These are phyloP conservation scores for Dipodomys spectabilis DNA, from an alignment of 2,113 vertebrate species.

Conservation along the genomic window DNA sequence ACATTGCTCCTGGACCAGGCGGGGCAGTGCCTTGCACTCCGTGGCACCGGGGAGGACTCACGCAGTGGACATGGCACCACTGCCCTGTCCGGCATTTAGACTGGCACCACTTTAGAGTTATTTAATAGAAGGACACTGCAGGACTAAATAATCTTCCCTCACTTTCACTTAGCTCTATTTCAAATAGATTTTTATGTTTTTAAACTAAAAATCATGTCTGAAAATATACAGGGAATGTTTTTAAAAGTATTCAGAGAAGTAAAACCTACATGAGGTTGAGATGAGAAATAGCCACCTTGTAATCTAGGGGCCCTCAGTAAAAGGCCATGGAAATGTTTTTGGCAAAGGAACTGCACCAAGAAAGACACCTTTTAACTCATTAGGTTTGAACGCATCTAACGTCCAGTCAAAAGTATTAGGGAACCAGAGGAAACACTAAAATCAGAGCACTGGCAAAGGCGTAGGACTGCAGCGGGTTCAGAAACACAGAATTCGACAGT, in stretches of 20 bases:
- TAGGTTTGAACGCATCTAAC: background rate
- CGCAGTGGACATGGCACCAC: accelerated
- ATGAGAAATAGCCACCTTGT: accelerated
- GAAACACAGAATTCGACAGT: background rate
- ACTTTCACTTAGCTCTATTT: background rate
- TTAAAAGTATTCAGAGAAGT: background rate
- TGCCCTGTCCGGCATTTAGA: background rate
- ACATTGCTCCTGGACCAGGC: background rate
- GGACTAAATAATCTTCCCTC: background rate
- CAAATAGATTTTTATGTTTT: background rate
- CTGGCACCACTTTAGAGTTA: background rate
- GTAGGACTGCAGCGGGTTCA: background rate
- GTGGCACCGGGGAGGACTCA: accelerated
- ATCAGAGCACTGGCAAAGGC: background rate
- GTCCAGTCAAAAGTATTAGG: background rate
- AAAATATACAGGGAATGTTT: background rate
- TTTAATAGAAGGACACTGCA: background rate
- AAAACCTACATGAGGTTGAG: background rate
- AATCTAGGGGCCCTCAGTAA: accelerated
- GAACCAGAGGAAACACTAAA: background rate
- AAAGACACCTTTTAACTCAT: background rate
- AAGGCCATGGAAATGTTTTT: background rate
- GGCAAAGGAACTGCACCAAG: background rate
- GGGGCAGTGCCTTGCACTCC: accelerated
- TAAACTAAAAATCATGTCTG: background rate